Conservation (phyloP, 2,797 vertebrate species). For the Sciaenops ocellatus region DNA sequence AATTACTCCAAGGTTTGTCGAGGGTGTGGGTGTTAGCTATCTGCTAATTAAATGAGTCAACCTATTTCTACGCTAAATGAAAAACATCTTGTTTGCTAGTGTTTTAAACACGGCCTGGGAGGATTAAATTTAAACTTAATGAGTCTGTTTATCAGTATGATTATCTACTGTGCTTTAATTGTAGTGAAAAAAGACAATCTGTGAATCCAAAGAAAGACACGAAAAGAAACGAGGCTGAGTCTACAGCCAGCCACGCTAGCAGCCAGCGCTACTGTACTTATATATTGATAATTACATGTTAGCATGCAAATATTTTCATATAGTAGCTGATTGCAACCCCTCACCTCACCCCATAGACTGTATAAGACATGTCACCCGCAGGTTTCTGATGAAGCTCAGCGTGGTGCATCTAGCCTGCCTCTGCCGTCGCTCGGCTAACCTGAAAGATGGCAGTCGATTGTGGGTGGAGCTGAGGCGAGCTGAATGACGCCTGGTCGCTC, state of each 20-base stretch:
- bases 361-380: too few relatives aligned
- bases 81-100: slow-evolving; percentile 45
- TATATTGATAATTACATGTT: too few relatives aligned
- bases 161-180: slow-evolving; percentile 26
- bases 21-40: slow-evolving; percentile 32
- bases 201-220: slow-evolving; percentile 8
- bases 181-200: slow-evolving; percentile 4
- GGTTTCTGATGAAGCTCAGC: too few relatives aligned
- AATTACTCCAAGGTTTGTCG: slow-evolving; percentile 29
- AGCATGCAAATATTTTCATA: too few relatives aligned
- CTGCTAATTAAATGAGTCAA: slow-evolving; percentile 44
- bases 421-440: too few relatives aligned
- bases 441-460: too few relatives aligned
- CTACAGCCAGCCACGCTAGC: neutral
- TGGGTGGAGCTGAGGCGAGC: too few relatives aligned
- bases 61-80: slow-evolving; percentile 26
- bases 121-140: slow-evolving; percentile 42
- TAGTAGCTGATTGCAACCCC: too few relatives aligned
- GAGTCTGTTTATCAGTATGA: slow-evolving; percentile 35
- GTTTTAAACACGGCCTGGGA: slow-evolving; percentile 30
- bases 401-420: too few relatives aligned
- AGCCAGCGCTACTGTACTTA: neutral
- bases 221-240: neutral
- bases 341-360: too few relatives aligned
- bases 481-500: too few relatives aligned